A percentile compares a stretch with the other conserved stretches of the same genome.
phyloP scores from a whole-genome alignment of 2,113 vertebrate genomes.

The Melospiza melodia region DNA sequence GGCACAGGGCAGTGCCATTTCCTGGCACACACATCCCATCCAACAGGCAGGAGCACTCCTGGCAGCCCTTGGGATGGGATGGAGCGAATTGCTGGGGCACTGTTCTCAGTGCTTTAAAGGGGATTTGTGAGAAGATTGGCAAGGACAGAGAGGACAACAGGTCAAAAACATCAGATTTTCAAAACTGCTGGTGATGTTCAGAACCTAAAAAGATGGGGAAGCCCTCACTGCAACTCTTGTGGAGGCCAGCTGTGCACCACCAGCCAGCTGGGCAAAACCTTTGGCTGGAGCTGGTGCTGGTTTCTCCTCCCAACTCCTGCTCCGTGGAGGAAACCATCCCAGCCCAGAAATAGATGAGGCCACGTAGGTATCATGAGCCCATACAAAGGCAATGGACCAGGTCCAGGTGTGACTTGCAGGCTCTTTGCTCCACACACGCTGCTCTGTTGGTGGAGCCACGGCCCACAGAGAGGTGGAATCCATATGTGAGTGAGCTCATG shows the following conservation, averaged over 20 bases:
- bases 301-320: background rate
- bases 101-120: background rate
- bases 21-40: background rate
- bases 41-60: background rate
- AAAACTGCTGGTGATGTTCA: background rate
- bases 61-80: background rate
- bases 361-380: background rate
- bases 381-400: background rate
- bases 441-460: slow-evolving; percentile 48
- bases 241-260: rapidly evolving
- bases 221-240: background rate
- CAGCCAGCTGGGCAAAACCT: background rate
- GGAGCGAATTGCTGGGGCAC: background rate
- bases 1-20: background rate
- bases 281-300: background rate
- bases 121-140: background rate
- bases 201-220: background rate
- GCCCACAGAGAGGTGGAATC: slow-evolving; percentile 49
- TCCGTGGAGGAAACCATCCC: background rate
- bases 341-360: background rate
- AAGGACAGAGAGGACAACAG: rapidly evolving
- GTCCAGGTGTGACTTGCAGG: slow-evolving; percentile 5
- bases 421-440: slow-evolving; percentile 6
- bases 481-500: slow-evolving; percentile 52
- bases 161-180: background rate